Evolutionary conservation across 2,888 invertebrate genomes (phyloP).

Genomic region (Hermodice carunculata): DNA sequence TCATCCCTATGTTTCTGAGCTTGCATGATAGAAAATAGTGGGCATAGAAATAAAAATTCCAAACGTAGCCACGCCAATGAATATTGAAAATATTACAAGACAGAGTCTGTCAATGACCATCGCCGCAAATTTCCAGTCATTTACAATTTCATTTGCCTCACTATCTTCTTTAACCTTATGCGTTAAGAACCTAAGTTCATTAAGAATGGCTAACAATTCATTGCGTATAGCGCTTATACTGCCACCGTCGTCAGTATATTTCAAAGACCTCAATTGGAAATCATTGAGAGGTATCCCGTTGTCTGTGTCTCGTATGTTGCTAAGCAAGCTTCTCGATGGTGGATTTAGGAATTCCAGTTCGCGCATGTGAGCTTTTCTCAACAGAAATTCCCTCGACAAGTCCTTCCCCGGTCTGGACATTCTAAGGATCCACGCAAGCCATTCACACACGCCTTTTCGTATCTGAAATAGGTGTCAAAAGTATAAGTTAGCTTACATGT

Average conservation of each 20-base stretch:
- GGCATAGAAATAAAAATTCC: conserved; percentile 39
- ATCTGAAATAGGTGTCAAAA: conserved; percentile 31
- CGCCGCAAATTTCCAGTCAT: conserved; percentile 46
- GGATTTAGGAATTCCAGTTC: conserved; percentile 43
- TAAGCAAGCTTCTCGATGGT: conserved; percentile 44
- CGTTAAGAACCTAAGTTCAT: conserved; percentile 48
- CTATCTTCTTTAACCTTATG: conserved; percentile 46
- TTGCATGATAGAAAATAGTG: too few species aligned
- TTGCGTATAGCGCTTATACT: conserved; percentile 36
- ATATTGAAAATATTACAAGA: conserved; percentile 40
- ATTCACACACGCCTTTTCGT: conserved; percentile 42
- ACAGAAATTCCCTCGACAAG: conserved; percentile 43
- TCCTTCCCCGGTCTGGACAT: conserved; percentile 46
- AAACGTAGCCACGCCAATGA: conserved; percentile 35
- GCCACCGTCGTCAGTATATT: conserved; percentile 26
- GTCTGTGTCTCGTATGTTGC: conserved; percentile 47
- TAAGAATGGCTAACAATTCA: conserved; percentile 47
- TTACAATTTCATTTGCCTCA: conserved; percentile 34
- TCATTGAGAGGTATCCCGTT: conserved; percentile 44
- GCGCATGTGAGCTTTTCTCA: conserved; percentile 44
- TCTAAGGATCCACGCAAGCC: conserved; percentile 46
- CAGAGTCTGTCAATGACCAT: conserved; percentile 46
- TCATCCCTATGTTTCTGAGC: too few species aligned
- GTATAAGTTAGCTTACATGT: too few species aligned
- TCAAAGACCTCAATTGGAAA: conserved; percentile 34